phyloP scores from a whole-genome alignment of 2,888 invertebrate genomes.

The Dioctria rufipes region DNA sequence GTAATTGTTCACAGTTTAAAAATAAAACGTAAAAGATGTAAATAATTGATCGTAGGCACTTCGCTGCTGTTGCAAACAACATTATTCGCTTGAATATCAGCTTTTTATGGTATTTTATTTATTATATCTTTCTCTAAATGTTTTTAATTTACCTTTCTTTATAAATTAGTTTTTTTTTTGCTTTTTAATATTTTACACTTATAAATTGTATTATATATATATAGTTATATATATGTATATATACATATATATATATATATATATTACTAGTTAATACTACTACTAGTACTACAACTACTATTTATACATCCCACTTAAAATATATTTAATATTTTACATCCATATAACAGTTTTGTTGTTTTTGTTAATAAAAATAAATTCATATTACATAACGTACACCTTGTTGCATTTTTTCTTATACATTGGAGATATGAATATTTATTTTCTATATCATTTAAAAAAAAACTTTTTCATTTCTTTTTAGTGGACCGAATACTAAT shows the following conservation, averaged over 20 bases:
- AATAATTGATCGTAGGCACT: slow-evolving; percentile 49
- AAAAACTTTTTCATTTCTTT: slow-evolving; percentile 1
- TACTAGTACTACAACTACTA: not conserved
- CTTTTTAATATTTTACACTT: slow-evolving; percentile 15
- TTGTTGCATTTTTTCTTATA: slow-evolving; percentile 28
- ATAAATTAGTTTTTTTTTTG: slow-evolving; percentile 30
- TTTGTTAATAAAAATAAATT: slow-evolving; percentile 41
- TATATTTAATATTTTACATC: slow-evolving; percentile 38
- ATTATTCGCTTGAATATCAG: slow-evolving; percentile 40
- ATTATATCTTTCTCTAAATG: not conserved
- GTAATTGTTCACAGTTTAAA: slow-evolving; percentile 49
- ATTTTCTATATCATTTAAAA: slow-evolving; percentile 30
- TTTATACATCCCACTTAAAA: slow-evolving; percentile 48
- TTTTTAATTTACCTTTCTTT: not conserved
- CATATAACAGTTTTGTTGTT: slow-evolving; percentile 25
- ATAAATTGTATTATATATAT: slow-evolving; percentile 10
- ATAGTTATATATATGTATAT: too few species aligned
- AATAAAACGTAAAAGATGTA: slow-evolving; percentile 40
- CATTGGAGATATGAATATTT: slow-evolving; percentile 34
- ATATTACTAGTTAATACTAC: too few species aligned
- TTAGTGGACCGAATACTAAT: slow-evolving; percentile 44
- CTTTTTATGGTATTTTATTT: slow-evolving; percentile 29
- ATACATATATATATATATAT: too few species aligned
- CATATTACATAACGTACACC: slow-evolving; percentile 36
- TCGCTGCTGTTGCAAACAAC: slow-evolving; percentile 38